Conservation (phyloP, 1,140 invertebrate genomes). For the Epicauta chinensis region DNA sequence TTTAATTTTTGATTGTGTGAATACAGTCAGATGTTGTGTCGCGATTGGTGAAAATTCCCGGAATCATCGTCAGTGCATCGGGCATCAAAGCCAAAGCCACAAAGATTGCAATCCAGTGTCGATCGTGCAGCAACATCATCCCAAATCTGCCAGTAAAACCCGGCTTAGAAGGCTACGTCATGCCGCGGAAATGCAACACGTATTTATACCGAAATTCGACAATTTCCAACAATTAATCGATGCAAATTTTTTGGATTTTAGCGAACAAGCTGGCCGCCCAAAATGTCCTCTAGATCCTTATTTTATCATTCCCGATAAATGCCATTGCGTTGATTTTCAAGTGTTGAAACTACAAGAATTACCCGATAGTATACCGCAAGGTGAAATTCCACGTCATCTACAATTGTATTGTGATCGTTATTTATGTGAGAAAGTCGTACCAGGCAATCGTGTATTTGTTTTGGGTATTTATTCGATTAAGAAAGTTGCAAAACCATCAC, state of each 20-base stretch:
- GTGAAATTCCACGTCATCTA: conserved; percentile 96
- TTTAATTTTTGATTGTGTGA: not conserved
- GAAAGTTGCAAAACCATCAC: conserved; percentile 62
- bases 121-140: conserved; percentile 84
- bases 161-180: conserved; percentile 93
- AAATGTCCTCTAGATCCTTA: conserved; percentile 98
- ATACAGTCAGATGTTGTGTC: conserved; percentile 87
- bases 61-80: conserved; percentile 92
- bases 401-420: conserved; percentile 91
- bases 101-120: conserved; percentile 91
- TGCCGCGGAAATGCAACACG: conserved; percentile 92
- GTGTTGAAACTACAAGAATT: conserved; percentile 91
- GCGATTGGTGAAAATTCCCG: conserved; percentile 88
- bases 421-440: conserved; percentile 91
- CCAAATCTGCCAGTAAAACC: conserved; percentile 88
- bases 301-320: conserved; percentile 97
- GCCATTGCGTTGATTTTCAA: conserved; percentile 93
- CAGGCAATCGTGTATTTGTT: conserved; percentile 91
- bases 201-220: too few species aligned
- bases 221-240: too few species aligned
- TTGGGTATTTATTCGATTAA: conserved; percentile 97
- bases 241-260: conserved; percentile 38
- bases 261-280: conserved; percentile 80
- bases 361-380: conserved; percentile 94
- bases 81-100: conserved; percentile 94